Evolutionary conservation across 2,888 invertebrate genomes (phyloP), one percentile per base, ranked within the genome.

Genomic region (Diloba caeruleocephala): DNA sequence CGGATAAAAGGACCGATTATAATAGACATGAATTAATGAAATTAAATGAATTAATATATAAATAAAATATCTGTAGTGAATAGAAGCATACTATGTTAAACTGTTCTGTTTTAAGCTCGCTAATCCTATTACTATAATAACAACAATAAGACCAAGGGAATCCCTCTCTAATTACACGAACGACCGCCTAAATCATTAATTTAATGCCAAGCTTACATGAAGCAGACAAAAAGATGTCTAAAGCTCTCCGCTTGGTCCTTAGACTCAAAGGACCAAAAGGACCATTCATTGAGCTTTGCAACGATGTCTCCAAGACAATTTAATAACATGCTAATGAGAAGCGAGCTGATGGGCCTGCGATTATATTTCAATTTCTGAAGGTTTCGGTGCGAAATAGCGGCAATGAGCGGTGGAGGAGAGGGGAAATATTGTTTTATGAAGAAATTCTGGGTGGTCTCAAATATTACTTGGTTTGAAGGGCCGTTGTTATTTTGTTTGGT

Each of bases 251-350:
- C 13, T 8, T 12, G 21, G n/a, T n/a, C n/a, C n/a, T n/a, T n/a
- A n/a, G n/a, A n/a, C n/a, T n/a, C n/a, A n/a, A n/a, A n/a, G n/a
- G n/a, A n/a, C n/a, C n/a, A n/a, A n/a, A n/a, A n/a, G n/a, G n/a
- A n/a, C n/a, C n/a, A 46, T 52, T 60, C n/a, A 39, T 59, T 52
- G 29, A 29, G 41, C 36, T 45, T 36, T 8, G 9, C 3, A 31
- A 14, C 34, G 25, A 26, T 41, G 36, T 49, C 45, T 14, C 26
- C 10, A 33, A 36, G 56, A 36, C 48, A 42, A 51, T 68, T 68
- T 76, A 72, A 78, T 76, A 74, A 67, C 61, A 74, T 74, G 75
- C 64, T 74, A 74, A 81, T 73, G 74, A 72, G 65, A 45, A 49
- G 41, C 53, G 39, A 45, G 34, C 31, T 65, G 38, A 45, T 13